Percentiles rank a stretch among this genome's conserved stretches.
Evolutionary conservation across 2,113 vertebrate genomes (phyloP).

Genomic region (Promerops cafer): DNA sequence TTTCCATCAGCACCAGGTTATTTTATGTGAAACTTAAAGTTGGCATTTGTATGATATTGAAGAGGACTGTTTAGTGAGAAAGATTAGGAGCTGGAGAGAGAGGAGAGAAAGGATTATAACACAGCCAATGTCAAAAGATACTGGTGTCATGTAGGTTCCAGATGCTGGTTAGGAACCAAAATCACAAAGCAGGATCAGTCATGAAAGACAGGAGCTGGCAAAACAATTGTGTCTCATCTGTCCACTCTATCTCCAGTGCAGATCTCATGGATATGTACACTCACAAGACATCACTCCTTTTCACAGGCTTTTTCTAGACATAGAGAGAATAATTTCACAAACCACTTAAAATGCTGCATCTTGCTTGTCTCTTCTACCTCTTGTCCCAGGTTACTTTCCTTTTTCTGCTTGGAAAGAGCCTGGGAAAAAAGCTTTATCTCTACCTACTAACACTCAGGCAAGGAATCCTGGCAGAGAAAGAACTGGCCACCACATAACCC

Average conservation of each 20-base stretch:
- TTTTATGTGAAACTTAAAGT: slow-evolving; percentile 30
- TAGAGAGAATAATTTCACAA: not conserved
- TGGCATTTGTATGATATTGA: not conserved
- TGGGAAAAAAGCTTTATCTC: not conserved
- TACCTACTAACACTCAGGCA: not conserved
- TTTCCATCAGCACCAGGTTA: slow-evolving; percentile 34
- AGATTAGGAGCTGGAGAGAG: not conserved
- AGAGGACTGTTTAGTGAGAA: not conserved
- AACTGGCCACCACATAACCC: not conserved
- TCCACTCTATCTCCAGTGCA: not conserved
- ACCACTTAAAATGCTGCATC: not conserved
- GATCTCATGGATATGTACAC: not conserved
- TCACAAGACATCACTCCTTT: not conserved
- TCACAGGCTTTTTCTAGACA: not conserved
- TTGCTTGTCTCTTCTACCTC: not conserved
- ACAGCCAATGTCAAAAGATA: not conserved
- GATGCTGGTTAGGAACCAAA: not conserved
- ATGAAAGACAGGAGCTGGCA: not conserved
- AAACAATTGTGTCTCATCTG: not conserved
- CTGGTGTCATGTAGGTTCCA: not conserved
- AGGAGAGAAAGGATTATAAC: not conserved
- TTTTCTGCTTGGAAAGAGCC: not conserved
- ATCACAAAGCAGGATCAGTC: not conserved
- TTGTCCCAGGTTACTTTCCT: not conserved
- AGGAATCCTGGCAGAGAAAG: not conserved